Percentiles rank a stretch among this genome's conserved stretches.
phyloP scores from a whole-genome alignment of 2,113 vertebrate species.

The Pygoscelis antarcticus region DNA sequence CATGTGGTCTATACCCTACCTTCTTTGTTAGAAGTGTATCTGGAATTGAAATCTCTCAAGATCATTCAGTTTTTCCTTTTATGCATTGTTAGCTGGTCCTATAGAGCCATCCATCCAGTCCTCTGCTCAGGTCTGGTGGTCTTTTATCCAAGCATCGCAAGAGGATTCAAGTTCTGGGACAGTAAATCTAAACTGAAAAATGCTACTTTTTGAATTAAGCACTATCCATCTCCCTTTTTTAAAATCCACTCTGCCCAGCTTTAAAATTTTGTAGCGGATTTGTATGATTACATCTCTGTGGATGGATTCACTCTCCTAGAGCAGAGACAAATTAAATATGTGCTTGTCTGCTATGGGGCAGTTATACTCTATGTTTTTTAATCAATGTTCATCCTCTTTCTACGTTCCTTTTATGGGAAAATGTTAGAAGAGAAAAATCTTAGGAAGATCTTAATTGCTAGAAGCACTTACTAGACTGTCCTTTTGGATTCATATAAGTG shows the following conservation, averaged over 20 bases:
- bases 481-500: neutral
- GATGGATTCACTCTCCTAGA: neutral
- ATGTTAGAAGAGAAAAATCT: neutral
- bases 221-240: neutral
- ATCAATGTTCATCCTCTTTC: neutral
- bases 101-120: neutral
- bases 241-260: neutral
- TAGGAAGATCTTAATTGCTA: neutral
- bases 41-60: neutral
- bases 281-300: neutral
- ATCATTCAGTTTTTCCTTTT: neutral
- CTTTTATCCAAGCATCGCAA: neutral
- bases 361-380: neutral
- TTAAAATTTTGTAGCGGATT: neutral
- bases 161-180: neutral
- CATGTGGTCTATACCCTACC: neutral
- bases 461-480: neutral
- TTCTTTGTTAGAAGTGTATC: neutral
- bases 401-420: neutral
- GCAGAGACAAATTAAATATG: neutral
- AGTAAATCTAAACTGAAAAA: neutral
- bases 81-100: neutral
- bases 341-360: neutral
- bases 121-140: neutral
- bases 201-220: neutral